Evolutionary conservation across 37 sponge, comb jelly and placozoan species (phyloP).

Genomic region (Petrosia ficiformis): DNA sequence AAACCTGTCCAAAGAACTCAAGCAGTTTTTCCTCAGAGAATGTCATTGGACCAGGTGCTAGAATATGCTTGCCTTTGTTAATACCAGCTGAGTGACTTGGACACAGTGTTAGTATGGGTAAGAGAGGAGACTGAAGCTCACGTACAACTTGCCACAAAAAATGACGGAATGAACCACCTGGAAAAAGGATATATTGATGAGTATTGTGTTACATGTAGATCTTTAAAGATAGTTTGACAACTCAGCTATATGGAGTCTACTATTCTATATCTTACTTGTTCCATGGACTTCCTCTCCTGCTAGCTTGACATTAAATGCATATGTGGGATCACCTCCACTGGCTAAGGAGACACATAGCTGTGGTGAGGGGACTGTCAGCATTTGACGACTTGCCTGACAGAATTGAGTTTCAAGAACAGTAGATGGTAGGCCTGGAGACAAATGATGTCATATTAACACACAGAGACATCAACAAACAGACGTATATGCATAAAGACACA

Average conservation of each 20-base stretch:
- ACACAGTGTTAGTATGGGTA: conserved; percentile 87
- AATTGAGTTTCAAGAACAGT: conserved; percentile 60
- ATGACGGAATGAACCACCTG: conserved; percentile 95
- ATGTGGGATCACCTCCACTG: conserved; percentile 95
- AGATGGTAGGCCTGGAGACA: conserved; percentile 31
- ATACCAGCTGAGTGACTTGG: conserved; percentile 86
- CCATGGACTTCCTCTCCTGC: conserved; percentile 94
- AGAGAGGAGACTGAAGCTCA: conserved; percentile 78
- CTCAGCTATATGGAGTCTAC: not conserved
- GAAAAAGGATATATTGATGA: not conserved
- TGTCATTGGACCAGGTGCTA: conserved; percentile 77
- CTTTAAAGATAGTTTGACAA: not conserved
- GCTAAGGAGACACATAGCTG: conserved; percentile 89
- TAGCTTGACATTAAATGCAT: conserved; percentile 94
- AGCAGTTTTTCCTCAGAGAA: conserved; percentile 91
- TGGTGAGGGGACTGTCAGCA: conserved; percentile 74
- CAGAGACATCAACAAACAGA: not conserved
- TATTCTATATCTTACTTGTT: conserved; percentile 60
- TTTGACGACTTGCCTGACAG: conserved; percentile 85
- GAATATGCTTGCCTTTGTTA: conserved; percentile 89
- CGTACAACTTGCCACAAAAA: conserved; percentile 91
- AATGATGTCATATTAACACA: too few relatives aligned
- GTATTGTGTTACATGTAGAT: not conserved
- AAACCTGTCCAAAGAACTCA: conserved; percentile 89
- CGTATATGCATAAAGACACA: not conserved